Percentiles rank a stretch among this genome's conserved stretches.
Evolutionary conservation across 1,140 invertebrate genomes (phyloP).

Genomic region (Bombyx mandarina): DNA sequence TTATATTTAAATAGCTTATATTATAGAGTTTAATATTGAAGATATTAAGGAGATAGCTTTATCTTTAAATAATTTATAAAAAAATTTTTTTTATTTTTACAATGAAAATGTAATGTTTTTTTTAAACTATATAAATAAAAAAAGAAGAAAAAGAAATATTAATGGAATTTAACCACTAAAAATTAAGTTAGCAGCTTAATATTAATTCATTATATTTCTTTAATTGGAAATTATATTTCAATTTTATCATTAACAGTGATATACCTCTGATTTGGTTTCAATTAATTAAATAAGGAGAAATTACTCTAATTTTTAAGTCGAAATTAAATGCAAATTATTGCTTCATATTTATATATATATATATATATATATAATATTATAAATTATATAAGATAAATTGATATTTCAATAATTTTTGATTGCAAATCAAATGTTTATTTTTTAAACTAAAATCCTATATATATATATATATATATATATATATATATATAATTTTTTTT

Average conservation of each 20-base stretch:
- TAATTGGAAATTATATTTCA: conserved; percentile 52
- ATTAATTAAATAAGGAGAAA: conserved; percentile 69
- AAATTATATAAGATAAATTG: no score
- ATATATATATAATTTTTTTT: conserved; percentile 73
- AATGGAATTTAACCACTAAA: conserved; percentile 9
- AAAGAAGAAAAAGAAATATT: conserved; percentile 3
- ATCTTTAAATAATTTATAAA: conserved; percentile 46
- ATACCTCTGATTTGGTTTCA: conserved; percentile 73
- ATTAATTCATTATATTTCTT: conserved; percentile 7
- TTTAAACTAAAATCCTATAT: no score
- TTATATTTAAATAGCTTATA: conserved; percentile 73
- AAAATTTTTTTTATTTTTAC: conserved; percentile 63
- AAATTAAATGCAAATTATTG: conserved; percentile 73
- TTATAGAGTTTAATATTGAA: conserved; percentile 74
- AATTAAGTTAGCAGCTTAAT: conserved; percentile 66
- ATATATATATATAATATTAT: no score
- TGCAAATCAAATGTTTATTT: no score
- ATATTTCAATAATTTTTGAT: no score
- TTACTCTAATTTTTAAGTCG: conserved; percentile 68
- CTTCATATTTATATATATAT: no score
- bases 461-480: conserved; percentile 77
- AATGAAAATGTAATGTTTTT: conserved; percentile 74
- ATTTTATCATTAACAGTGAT: conserved; percentile 72
- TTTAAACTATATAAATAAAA: conserved; percentile 61
- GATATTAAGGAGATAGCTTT: conserved; percentile 70